Conservation (phyloP, 2,797 vertebrate species). For the Loris lydekkerianus region DNA sequence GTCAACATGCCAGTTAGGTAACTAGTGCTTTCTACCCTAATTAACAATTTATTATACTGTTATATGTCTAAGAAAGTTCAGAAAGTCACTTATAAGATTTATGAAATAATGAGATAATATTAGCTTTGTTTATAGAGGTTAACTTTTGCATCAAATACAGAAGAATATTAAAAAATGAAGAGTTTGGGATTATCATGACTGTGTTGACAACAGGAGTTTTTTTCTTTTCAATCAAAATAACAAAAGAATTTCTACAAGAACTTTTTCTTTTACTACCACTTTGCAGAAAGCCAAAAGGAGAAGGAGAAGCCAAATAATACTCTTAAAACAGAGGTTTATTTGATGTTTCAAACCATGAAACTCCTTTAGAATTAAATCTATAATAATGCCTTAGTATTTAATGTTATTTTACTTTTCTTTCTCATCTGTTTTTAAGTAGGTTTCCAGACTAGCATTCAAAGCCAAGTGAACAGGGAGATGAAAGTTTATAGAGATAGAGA, state of each 20-base stretch:
- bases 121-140: background rate
- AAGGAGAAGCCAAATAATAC: slow-evolving; percentile 54
- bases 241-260: slow-evolving; percentile 32
- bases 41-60: background rate
- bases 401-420: slow-evolving; percentile 63
- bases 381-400: slow-evolving; percentile 56
- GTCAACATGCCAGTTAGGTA: background rate
- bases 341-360: slow-evolving; percentile 65
- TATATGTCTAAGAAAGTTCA: background rate
- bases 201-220: background rate
- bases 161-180: slow-evolving; percentile 7
- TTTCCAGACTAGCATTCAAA: slow-evolving; percentile 66
- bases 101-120: background rate
- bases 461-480: slow-evolving; percentile 51
- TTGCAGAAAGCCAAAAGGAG: slow-evolving; percentile 41
- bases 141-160: slow-evolving; percentile 37
- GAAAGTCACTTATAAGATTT: slow-evolving; percentile 28
- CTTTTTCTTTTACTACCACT: background rate
- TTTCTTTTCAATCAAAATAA: slow-evolving; percentile 64
- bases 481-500: slow-evolving; percentile 29
- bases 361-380: slow-evolving; percentile 71
- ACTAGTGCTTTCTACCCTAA: background rate
- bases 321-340: slow-evolving; percentile 64
- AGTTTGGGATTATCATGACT: background rate
- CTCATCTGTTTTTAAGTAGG: slow-evolving; percentile 63